phyloP scores from a whole-genome alignment of 2,113 vertebrate species.

The Motacilla tschutschensis region DNA sequence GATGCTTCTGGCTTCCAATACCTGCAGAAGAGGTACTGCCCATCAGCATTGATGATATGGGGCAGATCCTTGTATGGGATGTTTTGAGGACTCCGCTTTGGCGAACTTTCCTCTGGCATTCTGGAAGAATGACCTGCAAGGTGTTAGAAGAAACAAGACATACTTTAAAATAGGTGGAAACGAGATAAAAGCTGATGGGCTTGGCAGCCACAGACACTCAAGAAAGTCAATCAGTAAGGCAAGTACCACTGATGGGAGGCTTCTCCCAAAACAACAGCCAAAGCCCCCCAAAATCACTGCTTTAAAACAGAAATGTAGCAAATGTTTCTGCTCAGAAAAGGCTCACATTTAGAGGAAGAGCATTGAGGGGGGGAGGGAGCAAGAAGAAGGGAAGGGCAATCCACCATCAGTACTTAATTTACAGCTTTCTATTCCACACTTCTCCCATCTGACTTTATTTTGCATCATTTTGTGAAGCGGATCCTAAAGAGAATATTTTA shows the following conservation, averaged over 20 bases:
- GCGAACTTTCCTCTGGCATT: constrained; percentile 87
- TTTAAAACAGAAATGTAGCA: constrained; percentile 2
- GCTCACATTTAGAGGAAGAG: constrained; percentile 18
- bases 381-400: not conserved
- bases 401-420: constrained; percentile 40
- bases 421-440: constrained; percentile 11
- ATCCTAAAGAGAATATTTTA: constrained; percentile 67
- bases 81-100: constrained; percentile 83
- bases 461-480: constrained; percentile 62
- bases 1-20: constrained; percentile 87
- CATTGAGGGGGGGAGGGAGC: not conserved
- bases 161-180: constrained; percentile 1
- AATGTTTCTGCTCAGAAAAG: constrained; percentile 36
- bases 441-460: constrained; percentile 75
- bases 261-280: not conserved
- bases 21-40: constrained; percentile 91
- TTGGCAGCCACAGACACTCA: not conserved
- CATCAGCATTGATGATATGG: constrained; percentile 90
- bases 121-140: constrained; percentile 63
- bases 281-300: not conserved
- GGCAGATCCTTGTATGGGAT: constrained; percentile 81
- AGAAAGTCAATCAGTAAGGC: not conserved
- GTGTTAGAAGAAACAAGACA: constrained; percentile 38
- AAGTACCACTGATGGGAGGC: not conserved
- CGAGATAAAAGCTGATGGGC: not conserved